Base-by-base conservation (phyloP, 2,113 vertebrate genomes). In the Salvelinus namaycush region DNA sequence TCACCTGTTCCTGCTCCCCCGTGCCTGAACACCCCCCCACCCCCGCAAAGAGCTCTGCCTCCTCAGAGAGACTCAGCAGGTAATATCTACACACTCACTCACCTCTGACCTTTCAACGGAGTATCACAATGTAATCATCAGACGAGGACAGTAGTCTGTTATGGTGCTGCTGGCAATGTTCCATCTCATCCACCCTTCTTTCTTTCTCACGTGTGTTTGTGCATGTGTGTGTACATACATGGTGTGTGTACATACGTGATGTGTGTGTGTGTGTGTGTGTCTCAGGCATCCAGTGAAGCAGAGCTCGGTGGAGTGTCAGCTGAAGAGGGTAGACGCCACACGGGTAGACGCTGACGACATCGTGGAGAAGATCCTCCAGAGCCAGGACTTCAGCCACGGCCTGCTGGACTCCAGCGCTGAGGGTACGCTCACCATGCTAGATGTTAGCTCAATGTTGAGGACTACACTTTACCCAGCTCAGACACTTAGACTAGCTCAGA, bases 301-400 rank as follows among this genome's bases (percentile, higher is more conserved):
- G 86, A 95, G 97, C 86, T 99, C 97, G 3, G 89, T 99, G 79
- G 97, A 99, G 83, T 97, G 93, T 75, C 96, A 98, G 89, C 85
- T 98, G 80, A 98, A 96, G 80, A 93, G 97, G 73, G 95, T 99
- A 0, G 95, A 99, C 80, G 97, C 96, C 70, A 99, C 97, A 60
- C 94, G 97, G 88, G 96, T 99, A 79, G 95, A 99, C 39, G 97
- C 97, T 54, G 97, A 98, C 79, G 97, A 98, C 81, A 24, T 24
- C 24, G 24, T 24, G 24, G 24, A 24, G 24, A 24, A 24, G 24
- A 24, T 24, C 24, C 24, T 24, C 24, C 24, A 24, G 24, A 24
- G 24, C 24, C 24, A 24, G 24, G 24, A 24, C 24, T 24, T 24
- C 24, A 24, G 24, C 24, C 24, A 24, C 24, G 24, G 24, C 24